phyloP scores from a whole-genome alignment of 2,797 vertebrate species.

The Neolamprologus multifasciatus region DNA sequence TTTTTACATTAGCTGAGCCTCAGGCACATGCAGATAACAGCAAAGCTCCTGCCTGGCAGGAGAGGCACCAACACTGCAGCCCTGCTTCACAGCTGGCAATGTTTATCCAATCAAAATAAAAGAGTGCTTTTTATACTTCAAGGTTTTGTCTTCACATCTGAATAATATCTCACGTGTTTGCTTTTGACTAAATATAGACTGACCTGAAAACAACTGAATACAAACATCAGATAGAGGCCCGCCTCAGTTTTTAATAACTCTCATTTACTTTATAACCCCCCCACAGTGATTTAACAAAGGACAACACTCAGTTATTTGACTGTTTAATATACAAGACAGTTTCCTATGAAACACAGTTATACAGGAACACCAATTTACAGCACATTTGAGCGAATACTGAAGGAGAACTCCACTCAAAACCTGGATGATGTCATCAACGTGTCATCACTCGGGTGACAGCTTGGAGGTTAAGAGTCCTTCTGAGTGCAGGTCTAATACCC shows the following conservation, averaged over 20 bases:
- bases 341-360: not conserved
- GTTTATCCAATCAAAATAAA: conserved; percentile 50
- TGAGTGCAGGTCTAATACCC: not conserved
- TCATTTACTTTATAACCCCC: not conserved
- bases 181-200: not conserved
- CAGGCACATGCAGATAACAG: conserved; percentile 47
- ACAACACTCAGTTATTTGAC: not conserved
- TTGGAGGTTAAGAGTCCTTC: not conserved
- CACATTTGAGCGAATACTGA: not conserved
- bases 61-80: conserved; percentile 23
- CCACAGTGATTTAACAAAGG: not conserved
- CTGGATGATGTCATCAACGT: not conserved
- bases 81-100: conserved; percentile 43
- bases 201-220: not conserved
- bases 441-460: not conserved
- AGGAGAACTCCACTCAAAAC: not conserved
- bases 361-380: not conserved
- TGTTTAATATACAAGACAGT: not conserved
- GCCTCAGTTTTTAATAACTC: conserved; percentile 2
- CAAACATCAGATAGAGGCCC: conserved; percentile 1
- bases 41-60: conserved; percentile 36
- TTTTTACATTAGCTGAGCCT: conserved; percentile 44
- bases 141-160: conserved; percentile 13
- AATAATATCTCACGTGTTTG: conserved; percentile 9
- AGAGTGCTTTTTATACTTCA: conserved; percentile 4